Conservation (phyloP, 2,797 vertebrate species). For the Prunella strophiata region DNA sequence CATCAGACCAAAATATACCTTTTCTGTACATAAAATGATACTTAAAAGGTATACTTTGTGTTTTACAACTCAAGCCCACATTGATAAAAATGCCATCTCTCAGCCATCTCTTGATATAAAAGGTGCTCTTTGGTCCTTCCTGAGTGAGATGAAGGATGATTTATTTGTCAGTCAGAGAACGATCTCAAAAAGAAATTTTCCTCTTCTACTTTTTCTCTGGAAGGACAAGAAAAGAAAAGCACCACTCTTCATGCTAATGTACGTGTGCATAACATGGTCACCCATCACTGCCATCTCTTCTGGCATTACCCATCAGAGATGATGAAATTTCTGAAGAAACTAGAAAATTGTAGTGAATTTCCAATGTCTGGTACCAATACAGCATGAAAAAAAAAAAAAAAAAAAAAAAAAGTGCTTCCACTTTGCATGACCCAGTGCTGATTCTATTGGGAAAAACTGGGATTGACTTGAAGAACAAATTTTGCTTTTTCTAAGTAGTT, state of each 20-base stretch:
- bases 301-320: not conserved
- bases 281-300: not conserved
- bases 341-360: not conserved
- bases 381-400: not conserved
- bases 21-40: slow-evolving; percentile 13
- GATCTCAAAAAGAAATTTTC: not conserved
- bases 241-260: not conserved
- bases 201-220: not conserved
- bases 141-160: not conserved
- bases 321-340: not conserved
- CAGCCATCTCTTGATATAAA: slow-evolving; percentile 3
- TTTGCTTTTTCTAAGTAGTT: not conserved
- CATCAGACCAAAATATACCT: not conserved
- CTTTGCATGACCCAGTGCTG: not conserved
- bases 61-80: not conserved
- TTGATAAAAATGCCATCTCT: not conserved
- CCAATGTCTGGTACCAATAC: not conserved
- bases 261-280: not conserved
- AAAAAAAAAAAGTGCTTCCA: not conserved
- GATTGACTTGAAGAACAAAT: not conserved
- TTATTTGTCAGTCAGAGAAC: not conserved
- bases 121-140: not conserved
- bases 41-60: not conserved
- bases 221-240: not conserved
- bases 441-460: not conserved